Evolutionary conservation across 2,113 vertebrate genomes (phyloP).

Genomic region (Suricata suricatta): DNA sequence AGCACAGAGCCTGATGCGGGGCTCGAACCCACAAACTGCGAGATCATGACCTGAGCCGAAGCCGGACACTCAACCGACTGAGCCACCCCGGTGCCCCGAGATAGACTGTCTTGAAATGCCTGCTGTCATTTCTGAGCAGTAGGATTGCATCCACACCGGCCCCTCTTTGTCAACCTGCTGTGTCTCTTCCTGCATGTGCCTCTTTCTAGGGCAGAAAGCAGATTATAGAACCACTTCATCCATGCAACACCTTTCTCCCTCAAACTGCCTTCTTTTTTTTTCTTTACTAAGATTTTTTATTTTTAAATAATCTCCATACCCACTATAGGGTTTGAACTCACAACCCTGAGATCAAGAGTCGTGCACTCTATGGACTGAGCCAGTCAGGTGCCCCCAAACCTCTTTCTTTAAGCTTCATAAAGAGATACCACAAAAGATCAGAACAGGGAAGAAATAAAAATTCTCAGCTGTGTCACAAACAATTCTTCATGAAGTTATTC

Average conservation of each 20-base stretch:
- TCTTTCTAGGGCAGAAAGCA: not conserved
- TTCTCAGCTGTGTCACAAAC: not conserved
- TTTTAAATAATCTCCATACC: not conserved
- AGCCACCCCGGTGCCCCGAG: not conserved
- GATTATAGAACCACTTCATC: not conserved
- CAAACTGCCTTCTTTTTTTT: not conserved
- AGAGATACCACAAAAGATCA: not conserved
- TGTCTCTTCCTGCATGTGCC: not conserved
- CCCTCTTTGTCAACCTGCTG: not conserved
- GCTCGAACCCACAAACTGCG: too few relatives aligned
- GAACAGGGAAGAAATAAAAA: not conserved
- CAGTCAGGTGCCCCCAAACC: not conserved
- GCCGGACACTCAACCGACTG: too few relatives aligned
- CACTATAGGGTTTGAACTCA: not conserved
- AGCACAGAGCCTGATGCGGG: too few relatives aligned
- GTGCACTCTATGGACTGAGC: not conserved
- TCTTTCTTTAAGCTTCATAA: not conserved
- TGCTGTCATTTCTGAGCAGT: constrained; percentile 2
- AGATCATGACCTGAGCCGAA: too few relatives aligned
- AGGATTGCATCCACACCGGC: not conserved
- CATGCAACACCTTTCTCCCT: not conserved
- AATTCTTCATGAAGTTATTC: not conserved
- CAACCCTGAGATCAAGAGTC: not conserved
- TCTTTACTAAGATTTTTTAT: not conserved
- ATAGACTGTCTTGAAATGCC: constrained; percentile 45